Conservation (phyloP, 2,797 vertebrate species). For the Megalops cyprinoides region DNA sequence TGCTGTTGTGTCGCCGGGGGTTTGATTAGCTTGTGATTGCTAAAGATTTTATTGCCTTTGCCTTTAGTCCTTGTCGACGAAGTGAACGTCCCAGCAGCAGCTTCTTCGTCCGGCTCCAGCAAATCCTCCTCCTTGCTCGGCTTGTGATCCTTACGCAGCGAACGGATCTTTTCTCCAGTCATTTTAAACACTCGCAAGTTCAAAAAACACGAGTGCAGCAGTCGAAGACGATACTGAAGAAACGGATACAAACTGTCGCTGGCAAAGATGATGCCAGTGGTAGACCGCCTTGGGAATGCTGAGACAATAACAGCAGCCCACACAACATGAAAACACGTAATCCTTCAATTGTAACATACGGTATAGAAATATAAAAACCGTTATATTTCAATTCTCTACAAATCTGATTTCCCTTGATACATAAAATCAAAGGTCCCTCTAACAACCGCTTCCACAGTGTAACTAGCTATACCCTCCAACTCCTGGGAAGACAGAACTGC, state of each 20-base stretch:
- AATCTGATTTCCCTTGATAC: conserved; percentile 37
- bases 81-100: conserved; percentile 82
- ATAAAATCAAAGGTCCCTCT: conserved; percentile 49
- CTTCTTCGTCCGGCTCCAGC: conserved; percentile 87
- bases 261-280: conserved; percentile 52
- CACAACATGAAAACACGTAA: conserved; percentile 68
- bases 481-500: conserved; percentile 53
- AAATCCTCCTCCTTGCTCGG: conserved; percentile 89
- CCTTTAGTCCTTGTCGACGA: conserved; percentile 71
- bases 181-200: conserved; percentile 65
- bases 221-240: conserved; percentile 65
- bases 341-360: conserved; percentile 27
- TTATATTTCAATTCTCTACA: conserved; percentile 38
- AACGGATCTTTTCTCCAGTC: conserved; percentile 97
- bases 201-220: conserved; percentile 59
- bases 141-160: conserved; percentile 89
- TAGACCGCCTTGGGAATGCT: conserved; percentile 38
- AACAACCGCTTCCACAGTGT: conserved; percentile 49
- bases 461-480: conserved; percentile 48
- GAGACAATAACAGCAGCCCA: conserved; percentile 48
- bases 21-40: conserved; percentile 80
- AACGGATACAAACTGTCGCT: conserved; percentile 59
- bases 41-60: conserved; percentile 81
- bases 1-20: conserved; percentile 68
- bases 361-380: background rate